A percentile compares a stretch with the other conserved stretches of the same genome.
phyloP scores from a whole-genome alignment of 2,888 invertebrate species.

The Scaptomyza reducta region DNA sequence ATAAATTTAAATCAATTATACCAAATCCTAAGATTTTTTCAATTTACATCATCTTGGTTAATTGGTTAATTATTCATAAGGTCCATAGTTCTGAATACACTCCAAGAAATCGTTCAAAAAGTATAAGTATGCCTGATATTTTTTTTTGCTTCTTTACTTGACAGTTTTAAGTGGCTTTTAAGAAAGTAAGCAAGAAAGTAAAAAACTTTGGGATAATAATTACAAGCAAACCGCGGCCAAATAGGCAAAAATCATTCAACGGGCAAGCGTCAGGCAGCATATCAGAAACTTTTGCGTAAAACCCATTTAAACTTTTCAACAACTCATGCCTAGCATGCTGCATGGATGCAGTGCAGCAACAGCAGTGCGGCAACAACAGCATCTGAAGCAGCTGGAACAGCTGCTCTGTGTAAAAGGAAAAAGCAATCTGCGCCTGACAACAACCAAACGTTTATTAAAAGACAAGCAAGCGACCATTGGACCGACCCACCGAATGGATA shows the following conservation, averaged over 20 bases:
- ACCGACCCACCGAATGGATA: conserved; percentile 4
- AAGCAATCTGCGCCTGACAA: conserved; percentile 74
- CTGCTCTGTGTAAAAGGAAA: conserved; percentile 37
- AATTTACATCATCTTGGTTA: too few relatives aligned
- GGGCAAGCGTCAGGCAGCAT: conserved; percentile 54
- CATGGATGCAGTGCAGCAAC: conserved; percentile 51
- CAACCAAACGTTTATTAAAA: conserved; percentile 72
- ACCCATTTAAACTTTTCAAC: conserved; percentile 77
- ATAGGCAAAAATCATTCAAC: conserved; percentile 44
- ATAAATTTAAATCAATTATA: too few relatives aligned
- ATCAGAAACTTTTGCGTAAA: conserved; percentile 74
- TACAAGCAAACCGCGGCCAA: conserved; percentile 35
- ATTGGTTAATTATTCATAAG: too few relatives aligned
- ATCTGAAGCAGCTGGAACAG: conserved; percentile 17
- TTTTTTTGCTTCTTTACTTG: conserved; percentile 4
- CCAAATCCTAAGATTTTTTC: too few relatives aligned
- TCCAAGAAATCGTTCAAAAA: conserved; percentile 17
- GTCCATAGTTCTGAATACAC: too few relatives aligned
- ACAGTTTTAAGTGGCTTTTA: conserved; percentile 31
- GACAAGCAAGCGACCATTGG: conserved; percentile 29
- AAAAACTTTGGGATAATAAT: conserved; percentile 49
- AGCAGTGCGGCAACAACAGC: conserved; percentile 18
- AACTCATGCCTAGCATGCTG: conserved; percentile 61
- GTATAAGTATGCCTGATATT: not conserved
- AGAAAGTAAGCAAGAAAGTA: not conserved